These are phyloP conservation scores for Ditylenchus dipsaci DNA, from an alignment of 1,140 invertebrate species.

Conservation along the genomic window DNA sequence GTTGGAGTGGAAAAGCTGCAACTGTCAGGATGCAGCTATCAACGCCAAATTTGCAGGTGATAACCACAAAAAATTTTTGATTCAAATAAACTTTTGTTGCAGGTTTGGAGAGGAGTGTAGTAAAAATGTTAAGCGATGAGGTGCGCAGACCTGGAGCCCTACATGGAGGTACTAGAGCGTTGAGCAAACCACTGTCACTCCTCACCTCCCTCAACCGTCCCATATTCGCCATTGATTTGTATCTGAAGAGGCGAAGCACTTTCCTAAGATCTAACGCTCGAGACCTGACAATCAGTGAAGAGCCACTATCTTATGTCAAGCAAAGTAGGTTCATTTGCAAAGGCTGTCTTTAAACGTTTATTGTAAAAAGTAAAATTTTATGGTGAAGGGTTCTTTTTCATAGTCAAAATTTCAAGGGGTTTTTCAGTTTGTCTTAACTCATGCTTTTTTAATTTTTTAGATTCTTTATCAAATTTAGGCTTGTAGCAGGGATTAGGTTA, in stretches of 20 bases:
- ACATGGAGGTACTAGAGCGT: slow-evolving; percentile 83
- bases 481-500: too few species aligned
- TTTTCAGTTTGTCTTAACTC: too few species aligned
- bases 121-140: slow-evolving; percentile 59
- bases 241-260: slow-evolving; percentile 76
- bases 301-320: slow-evolving; percentile 76
- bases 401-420: too few species aligned
- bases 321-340: slow-evolving; percentile 61
- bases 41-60: slow-evolving; percentile 49
- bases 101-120: slow-evolving; percentile 18
- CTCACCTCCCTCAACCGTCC: slow-evolving; percentile 29
- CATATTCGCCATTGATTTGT: slow-evolving; percentile 73
- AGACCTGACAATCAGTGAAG: slow-evolving; percentile 79
- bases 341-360: too few species aligned
- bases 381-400: too few species aligned
- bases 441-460: too few species aligned
- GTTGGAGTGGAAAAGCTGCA: slow-evolving; percentile 65
- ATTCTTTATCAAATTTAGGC: too few species aligned
- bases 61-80: too few species aligned
- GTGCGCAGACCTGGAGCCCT: slow-evolving; percentile 60
- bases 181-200: slow-evolving; percentile 64
- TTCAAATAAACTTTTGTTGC: too few species aligned
- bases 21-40: slow-evolving; percentile 31
- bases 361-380: too few species aligned
- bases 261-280: slow-evolving; percentile 76